Base-by-base conservation (phyloP, 1,140 invertebrate genomes). In the Drosophila guanche region DNA sequence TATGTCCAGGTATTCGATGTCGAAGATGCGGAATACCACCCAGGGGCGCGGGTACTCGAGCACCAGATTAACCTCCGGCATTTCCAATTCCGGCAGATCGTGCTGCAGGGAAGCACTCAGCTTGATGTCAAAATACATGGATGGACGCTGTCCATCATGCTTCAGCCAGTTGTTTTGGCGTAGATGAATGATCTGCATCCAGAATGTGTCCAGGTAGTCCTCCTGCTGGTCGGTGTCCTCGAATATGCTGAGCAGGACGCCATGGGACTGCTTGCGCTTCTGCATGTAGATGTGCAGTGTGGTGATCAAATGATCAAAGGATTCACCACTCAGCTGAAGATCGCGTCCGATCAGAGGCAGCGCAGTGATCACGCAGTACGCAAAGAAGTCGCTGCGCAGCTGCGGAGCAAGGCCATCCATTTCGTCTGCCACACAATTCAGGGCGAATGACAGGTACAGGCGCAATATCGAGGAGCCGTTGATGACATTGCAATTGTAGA, bases 201-300 rank as follows among this genome's bases (percentile, higher is more conserved):
- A 99, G 0, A 99, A 93, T 89, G 98, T 98, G 89, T 99, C 98
- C 53, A 99, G 92, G 90, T 99, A 99, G 92, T 99, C 99, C 92
- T 99, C 97, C 91, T 99, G 98, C 1, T 97, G 95, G 97, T 97
- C 27, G 7, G 65, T 42, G 0, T 22, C 12, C 0, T 29, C 23
- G 12, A 94, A 91, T 97, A 97, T 48, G 94, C 94, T 3, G 95
- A 95, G 97, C 97, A 99, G 1, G 97, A 94, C 22, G 98, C 92
- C 16, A 92, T 99, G 97, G 75, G 96, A 96, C 78, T 97, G 97
- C 54, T 94, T 95, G 37, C 98, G 93, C 91, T 98, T 98, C 79
- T 97, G 98, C 60, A 99, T 92, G 92, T 99, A 99, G 54, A 97
- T 95, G 89, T 98, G 97, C 86, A 99, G 97, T 4, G 95, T 96